Conservation (phyloP, 1,140 invertebrate genomes). For the Aphis gossypii region DNA sequence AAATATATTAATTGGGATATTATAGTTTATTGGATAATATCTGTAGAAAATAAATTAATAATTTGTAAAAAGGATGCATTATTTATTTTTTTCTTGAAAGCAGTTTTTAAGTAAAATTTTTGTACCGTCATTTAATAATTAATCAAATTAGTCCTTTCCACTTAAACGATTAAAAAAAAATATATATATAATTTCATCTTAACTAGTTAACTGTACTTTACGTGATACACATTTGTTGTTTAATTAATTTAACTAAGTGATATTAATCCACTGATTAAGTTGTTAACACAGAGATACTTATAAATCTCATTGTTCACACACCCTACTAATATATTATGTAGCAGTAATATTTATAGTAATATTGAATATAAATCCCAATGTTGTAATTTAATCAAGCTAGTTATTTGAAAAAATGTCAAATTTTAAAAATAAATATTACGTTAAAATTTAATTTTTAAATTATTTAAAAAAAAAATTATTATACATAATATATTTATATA, state of each 20-base stretch:
- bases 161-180: neutral
- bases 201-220: neutral
- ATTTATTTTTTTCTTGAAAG: neutral
- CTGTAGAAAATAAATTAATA: neutral
- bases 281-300: neutral
- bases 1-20: neutral
- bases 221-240: neutral
- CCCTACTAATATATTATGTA: neutral
- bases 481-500: neutral
- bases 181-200: neutral
- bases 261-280: neutral
- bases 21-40: neutral
- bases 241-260: slow-evolving; percentile 19
- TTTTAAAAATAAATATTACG: neutral
- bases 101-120: neutral
- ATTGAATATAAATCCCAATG: neutral
- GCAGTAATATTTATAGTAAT: neutral
- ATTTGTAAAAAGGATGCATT: neutral
- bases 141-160: neutral
- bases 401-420: neutral
- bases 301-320: neutral
- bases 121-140: neutral
- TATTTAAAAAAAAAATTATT: neutral
- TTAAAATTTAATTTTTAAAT: neutral
- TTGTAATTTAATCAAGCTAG: neutral